Evolutionary conservation across 2,113 vertebrate genomes (phyloP).

Genomic region (Zosterops hypoxanthus): DNA sequence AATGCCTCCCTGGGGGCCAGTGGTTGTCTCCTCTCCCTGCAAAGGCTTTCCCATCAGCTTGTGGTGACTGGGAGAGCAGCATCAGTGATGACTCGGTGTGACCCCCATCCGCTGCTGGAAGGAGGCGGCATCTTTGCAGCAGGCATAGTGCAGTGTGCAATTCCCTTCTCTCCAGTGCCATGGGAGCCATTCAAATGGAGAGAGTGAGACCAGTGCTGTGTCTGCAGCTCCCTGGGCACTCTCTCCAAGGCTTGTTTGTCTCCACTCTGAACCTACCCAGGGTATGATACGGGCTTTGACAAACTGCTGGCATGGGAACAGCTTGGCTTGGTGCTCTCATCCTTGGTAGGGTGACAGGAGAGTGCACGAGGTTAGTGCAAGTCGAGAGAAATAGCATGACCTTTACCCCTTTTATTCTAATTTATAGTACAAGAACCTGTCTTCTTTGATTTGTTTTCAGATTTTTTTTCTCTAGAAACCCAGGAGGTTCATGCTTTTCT

Average conservation of each 20-base stretch:
- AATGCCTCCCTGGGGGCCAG: neutral
- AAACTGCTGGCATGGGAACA: neutral
- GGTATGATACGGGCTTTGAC: rapidly evolving
- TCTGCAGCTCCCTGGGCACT: neutral
- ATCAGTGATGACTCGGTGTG: rapidly evolving
- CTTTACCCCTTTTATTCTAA: neutral
- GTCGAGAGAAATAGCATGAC: rapidly evolving
- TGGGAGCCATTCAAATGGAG: neutral
- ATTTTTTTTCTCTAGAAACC: neutral
- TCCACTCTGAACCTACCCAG: neutral
- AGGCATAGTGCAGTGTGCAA: rapidly evolving
- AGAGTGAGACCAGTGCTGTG: neutral
- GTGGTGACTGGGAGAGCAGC: no score
- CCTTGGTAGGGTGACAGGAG: neutral
- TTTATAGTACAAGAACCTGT: neutral
- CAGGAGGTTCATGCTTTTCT: neutral
- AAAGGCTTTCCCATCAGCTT: neutral
- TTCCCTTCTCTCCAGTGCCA: neutral
- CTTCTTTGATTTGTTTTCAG: neutral
- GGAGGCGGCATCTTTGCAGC: neutral
- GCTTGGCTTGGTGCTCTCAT: neutral
- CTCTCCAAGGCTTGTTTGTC: neutral
- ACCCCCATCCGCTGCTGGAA: neutral
- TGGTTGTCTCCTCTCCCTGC: neutral
- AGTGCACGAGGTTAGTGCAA: rapidly evolving